Conservation (phyloP, 2,113 vertebrate genomes). For the Bucco capensis region DNA sequence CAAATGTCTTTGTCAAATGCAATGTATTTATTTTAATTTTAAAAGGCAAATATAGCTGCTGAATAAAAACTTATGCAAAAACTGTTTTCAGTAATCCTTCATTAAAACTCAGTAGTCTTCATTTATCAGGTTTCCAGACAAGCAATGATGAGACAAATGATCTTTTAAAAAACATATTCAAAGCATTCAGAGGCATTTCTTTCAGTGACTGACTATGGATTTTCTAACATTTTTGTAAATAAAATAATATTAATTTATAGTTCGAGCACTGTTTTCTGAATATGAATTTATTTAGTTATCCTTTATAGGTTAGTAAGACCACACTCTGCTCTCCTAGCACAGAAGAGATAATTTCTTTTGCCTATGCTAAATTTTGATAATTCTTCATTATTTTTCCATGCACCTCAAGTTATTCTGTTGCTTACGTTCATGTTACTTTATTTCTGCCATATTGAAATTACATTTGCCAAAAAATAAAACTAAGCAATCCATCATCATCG, state of each 20-base stretch:
- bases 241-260: neutral
- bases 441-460: neutral
- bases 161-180: neutral
- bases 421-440: neutral
- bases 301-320: neutral
- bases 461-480: neutral
- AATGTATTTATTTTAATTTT: neutral
- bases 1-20: neutral
- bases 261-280: neutral
- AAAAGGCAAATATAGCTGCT: neutral
- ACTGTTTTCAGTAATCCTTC: neutral
- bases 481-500: no score
- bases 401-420: neutral
- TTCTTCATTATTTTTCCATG: neutral
- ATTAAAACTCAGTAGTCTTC: neutral
- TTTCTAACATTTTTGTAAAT: neutral
- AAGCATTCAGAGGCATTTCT: neutral
- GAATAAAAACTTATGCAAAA: neutral
- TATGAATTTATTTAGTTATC: neutral
- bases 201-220: neutral
- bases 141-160: neutral
- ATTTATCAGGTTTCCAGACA: neutral
- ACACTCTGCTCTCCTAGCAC: neutral
- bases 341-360: neutral
- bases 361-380: neutral